Base-by-base conservation (phyloP, 37 sponge, comb jelly and placozoan species). In the Chondrosia reniformis region DNA sequence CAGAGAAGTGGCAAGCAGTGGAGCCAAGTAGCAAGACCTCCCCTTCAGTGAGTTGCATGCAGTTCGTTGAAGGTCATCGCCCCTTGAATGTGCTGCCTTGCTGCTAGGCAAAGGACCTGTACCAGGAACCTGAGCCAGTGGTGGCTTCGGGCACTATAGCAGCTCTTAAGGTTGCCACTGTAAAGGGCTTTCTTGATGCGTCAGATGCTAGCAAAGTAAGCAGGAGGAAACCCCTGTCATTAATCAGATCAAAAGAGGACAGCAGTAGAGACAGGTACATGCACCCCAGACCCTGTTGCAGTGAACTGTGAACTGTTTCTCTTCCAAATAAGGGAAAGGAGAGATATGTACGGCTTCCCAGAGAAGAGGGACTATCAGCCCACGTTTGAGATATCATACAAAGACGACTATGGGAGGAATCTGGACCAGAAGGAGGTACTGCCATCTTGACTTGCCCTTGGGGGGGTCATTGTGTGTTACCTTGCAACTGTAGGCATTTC, bases 291-390 rank as follows among this genome's bases (percentile, higher is more conserved):
- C 54, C 12, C 54, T 19, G 15, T n/a, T n/a, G n/a, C n/a, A n/a
- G n/a, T n/a, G n/a, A n/a, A n/a, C n/a, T n/a, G n/a, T n/a, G n/a
- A n/a, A n/a, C n/a, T n/a, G n/a, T n/a, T n/a, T n/a, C n/a, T n/a
- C n/a, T n/a, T n/a, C n/a, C 63, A 66, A 21, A 58, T 59, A 0
- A 54, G 46, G 3, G 42, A 71, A 9, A 30, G 65, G 0, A 30
- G 78, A 12, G 80, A 78, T 6, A 49, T 56, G 4, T 65, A 73
- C 74, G 67, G 74, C 31, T 97, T 97, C 65, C 79, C 87, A n/a
- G 98, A 97, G 65, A 95, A 95, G 89, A 88, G 85, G 64, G 84
- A 76, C 46, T 98, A 98, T 73, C 46, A 45, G 31, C 99, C 99
- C 21, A 79, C 92, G 12, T 80, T 98, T 13, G 85, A 85, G 65